These are phyloP conservation scores for Nyctereutes procyonoides DNA, from an alignment of 2,113 vertebrate species.

Conservation along the genomic window DNA sequence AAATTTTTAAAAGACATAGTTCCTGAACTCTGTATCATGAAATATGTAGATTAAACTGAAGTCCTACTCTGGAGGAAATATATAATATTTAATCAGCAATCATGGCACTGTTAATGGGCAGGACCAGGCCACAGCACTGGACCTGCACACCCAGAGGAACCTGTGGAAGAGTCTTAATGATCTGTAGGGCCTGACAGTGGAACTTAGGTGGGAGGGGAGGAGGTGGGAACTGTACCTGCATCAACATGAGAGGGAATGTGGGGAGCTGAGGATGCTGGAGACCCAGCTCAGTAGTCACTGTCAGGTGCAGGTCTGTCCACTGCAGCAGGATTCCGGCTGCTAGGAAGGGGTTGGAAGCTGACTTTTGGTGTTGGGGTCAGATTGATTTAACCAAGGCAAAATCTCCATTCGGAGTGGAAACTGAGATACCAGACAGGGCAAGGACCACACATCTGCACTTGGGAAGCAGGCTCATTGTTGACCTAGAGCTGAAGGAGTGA, in stretches of 20 bases:
- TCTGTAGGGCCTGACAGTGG: neutral
- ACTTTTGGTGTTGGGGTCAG: neutral
- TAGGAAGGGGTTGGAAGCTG: neutral
- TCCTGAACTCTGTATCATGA: neutral
- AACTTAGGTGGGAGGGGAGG: neutral
- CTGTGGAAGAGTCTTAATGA: neutral
- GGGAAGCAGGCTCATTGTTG: neutral
- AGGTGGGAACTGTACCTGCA: neutral
- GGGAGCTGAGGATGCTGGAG: neutral
- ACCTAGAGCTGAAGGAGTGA: neutral
- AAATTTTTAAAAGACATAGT: neutral
- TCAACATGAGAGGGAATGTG: no score
- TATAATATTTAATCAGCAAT: neutral
- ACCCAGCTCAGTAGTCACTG: neutral
- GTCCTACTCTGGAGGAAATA: neutral
- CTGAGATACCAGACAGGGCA: neutral
- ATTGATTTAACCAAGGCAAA: neutral
- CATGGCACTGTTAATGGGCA: neutral
- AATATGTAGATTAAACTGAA: neutral
- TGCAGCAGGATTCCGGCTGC: neutral
- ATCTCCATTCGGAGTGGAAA: neutral
- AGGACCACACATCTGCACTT: neutral
- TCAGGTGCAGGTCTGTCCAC: neutral
- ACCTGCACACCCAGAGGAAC: no score
- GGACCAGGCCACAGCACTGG: neutral